phyloP scores from a whole-genome alignment of 2,797 vertebrate genomes.

The Rhynchonycteris naso region DNA sequence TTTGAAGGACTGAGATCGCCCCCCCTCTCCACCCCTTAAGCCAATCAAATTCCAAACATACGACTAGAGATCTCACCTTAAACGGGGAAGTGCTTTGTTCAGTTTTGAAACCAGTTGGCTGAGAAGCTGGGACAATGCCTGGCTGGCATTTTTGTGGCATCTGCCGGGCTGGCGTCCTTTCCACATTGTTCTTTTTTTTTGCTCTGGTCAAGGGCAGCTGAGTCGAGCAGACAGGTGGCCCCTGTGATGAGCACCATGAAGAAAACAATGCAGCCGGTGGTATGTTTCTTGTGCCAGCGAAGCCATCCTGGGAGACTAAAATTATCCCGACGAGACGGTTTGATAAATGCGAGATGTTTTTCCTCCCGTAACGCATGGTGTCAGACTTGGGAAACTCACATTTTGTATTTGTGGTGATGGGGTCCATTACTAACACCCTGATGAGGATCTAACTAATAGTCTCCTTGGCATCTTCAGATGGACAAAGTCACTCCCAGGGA shows the following conservation, averaged over 20 bases:
- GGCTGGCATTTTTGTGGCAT: neutral
- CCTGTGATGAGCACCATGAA: neutral
- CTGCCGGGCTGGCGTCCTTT: neutral
- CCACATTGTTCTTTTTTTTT: neutral
- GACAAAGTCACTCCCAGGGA: neutral
- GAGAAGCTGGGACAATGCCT: neutral
- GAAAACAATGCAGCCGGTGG: conserved; percentile 71
- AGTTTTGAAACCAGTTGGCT: neutral
- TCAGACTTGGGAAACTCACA: neutral
- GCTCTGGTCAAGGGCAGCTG: neutral
- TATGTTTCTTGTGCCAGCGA: conserved; percentile 70
- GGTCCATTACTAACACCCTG: neutral
- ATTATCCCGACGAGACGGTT: neutral
- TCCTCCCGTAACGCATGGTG: neutral
- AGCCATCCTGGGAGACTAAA: conserved; percentile 42
- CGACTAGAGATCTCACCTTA: neutral
- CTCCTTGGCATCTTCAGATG: neutral
- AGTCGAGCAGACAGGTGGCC: conserved; percentile 76
- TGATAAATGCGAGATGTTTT: conserved; percentile 38
- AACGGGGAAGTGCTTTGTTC: neutral
- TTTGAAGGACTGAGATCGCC: neutral
- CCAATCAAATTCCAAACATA: neutral
- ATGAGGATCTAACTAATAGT: too few species aligned
- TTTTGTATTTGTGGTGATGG: neutral
- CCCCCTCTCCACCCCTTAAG: neutral